Evolutionary conservation across 2,113 vertebrate genomes (phyloP), one percentile per base, ranked within the genome.

Genomic region (Lucifuga dentata): DNA sequence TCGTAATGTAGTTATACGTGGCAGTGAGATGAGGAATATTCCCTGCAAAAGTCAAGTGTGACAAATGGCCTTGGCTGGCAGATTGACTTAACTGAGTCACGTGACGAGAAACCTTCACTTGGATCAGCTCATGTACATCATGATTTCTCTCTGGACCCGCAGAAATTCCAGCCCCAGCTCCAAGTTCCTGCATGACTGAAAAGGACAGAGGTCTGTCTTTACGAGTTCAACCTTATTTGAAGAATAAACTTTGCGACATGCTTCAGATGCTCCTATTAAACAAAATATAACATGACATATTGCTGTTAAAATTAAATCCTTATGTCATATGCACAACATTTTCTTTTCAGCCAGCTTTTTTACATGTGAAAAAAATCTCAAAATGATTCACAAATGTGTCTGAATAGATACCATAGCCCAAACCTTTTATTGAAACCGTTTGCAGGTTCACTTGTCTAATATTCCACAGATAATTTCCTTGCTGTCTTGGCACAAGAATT

Each of bases 321-420:
- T 5, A 29, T 29, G 26, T 5, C 26, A 5, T 7, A 29, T 29
- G 3, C 26, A 29, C 26, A n/a, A n/a, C n/a, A n/a, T n/a, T n/a
- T n/a, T n/a, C n/a, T n/a, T n/a, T n/a, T n/a, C n/a, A n/a, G n/a
- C n/a, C n/a, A n/a, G n/a, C n/a, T n/a, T n/a, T n/a, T n/a, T n/a
- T n/a, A n/a, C n/a, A n/a, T n/a, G n/a, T n/a, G n/a, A n/a, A 20
- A 5, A 59, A 33, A 36, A 17, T 15, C 13, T 11, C 4, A 23
- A 71, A 72, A 6, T 23, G 61, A 20, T 59, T 85, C 40, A 81
- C 52, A 75, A 80, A 87, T 87, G 87, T 85, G 59, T 48, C 38
- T 56, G 49, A 76, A 63, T 26, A 61, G 46, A n/a, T n/a, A n/a
- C n/a, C n/a, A n/a, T 39, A 46, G 55, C 21, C 29, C 36, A 68